Base-by-base conservation (phyloP, 2,113 vertebrate genomes). In the Narcine bancroftii region DNA sequence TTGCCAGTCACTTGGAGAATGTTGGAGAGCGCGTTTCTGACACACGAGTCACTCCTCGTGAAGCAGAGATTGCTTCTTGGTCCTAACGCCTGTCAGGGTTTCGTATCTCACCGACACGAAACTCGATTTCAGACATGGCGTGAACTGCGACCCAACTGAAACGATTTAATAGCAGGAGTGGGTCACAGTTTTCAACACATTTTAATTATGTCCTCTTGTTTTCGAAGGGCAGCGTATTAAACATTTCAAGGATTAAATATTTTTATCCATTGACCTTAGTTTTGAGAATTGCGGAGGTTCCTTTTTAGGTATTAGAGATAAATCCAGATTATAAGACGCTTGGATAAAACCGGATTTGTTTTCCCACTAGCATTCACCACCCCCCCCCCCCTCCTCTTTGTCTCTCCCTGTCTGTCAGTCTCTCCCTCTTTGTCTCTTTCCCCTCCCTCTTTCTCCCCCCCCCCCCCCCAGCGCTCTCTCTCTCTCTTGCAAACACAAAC, bases 1-100 rank as follows among this genome's bases (percentile, higher is more conserved):
- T 96, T 96, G 97, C 97, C 98, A 99, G 97, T 96, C 96, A 95
- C 96, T 95, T 81, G 93, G 96, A 95, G 96, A 97, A 96, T 96
- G 96, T 95, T 95, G 95, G 96, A 96, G 97, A 97, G 96, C 95
- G 94, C 94, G 96, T 96, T 94, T 96, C 96, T 95, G 97, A 96
- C 97, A 98, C 98, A 98, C 97, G 97, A 97, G 95, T 95, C 96
- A 93, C 95, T 95, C 94, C 94, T 95, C 94, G 92, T 93, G 94
- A 96, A 95, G 96, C 95, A 96, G 95, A 93, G 95, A 95, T 95
- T 91, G 95, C 94, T 93, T 93, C 94, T 93, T 93, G 93, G 93
- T 93, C 93, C 92, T 63, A 89, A 89, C 42, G 92, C 93, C 93
- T 92, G 69, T 66, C 66, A 53, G 47, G n/a, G 24, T 39, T 65